Conservation (phyloP, 2,888 invertebrate genomes). For the Leucoma salicis region DNA sequence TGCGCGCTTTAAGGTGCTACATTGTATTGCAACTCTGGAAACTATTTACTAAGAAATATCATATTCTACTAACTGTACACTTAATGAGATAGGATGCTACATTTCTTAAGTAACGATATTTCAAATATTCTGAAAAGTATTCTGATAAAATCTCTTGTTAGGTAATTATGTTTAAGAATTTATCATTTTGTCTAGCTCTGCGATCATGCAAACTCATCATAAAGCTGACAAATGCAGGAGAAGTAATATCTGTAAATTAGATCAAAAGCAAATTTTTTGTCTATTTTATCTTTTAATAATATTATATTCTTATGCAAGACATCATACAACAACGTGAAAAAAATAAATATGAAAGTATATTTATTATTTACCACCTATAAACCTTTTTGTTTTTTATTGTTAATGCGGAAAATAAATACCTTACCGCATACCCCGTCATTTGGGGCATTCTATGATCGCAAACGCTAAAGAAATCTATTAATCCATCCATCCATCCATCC, state of each 20-base stretch:
- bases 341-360: too few relatives aligned
- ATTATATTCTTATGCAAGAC: too few relatives aligned
- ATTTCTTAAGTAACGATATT: conserved; percentile 10
- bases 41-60: conserved; percentile 2
- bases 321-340: too few relatives aligned
- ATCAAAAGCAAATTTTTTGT: too few relatives aligned
- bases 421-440: too few relatives aligned
- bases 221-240: not conserved
- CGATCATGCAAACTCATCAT: not conserved
- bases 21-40: conserved; percentile 1
- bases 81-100: conserved; percentile 14
- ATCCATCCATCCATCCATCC: too few relatives aligned
- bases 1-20: not conserved
- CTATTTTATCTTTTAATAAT: too few relatives aligned
- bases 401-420: too few relatives aligned
- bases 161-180: conserved; percentile 5
- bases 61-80: not conserved
- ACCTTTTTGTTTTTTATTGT: too few relatives aligned
- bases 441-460: too few relatives aligned
- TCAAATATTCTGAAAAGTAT: conserved; percentile 4
- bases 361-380: too few relatives aligned
- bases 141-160: conserved; percentile 3
- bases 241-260: not conserved
- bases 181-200: conserved; percentile 13
- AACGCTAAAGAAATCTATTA: too few relatives aligned